A percentile compares a stretch with the other conserved stretches of the same genome.
Conservation (phyloP, 2,888 invertebrate species). For the Argyresthia goedartella region DNA sequence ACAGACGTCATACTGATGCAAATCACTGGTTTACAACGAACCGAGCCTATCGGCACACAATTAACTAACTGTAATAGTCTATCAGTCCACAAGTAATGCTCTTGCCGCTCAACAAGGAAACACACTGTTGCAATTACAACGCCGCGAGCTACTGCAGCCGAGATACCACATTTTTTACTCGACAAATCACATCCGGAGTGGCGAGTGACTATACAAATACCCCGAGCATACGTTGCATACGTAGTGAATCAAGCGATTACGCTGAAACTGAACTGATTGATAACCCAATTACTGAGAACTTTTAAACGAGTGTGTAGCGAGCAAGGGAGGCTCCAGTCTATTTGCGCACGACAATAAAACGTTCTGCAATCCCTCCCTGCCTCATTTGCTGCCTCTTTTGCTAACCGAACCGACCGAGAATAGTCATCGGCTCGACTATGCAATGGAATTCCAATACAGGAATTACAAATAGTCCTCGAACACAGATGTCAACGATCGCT, state of each 20-base stretch:
- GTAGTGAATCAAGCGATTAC: constrained; percentile 49
- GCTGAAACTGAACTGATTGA: not conserved
- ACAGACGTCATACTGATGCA: constrained; percentile 40
- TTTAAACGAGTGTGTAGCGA: not conserved
- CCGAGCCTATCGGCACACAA: constrained; percentile 12
- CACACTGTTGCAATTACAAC: constrained; percentile 53
- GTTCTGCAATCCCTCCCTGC: constrained; percentile 14
- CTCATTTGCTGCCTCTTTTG: constrained; percentile 18
- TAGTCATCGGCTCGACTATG: constrained; percentile 27
- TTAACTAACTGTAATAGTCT: not conserved
- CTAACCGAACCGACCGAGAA: constrained; percentile 21
- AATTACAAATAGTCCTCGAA: constrained; percentile 5
- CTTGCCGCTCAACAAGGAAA: constrained; percentile 46
- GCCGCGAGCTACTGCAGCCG: constrained; percentile 40
- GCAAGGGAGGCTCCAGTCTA: not conserved
- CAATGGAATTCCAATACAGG: constrained; percentile 19
- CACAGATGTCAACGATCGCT: constrained; percentile 2
- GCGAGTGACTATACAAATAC: constrained; percentile 34
- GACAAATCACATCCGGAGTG: constrained; percentile 68
- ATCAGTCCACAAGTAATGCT: constrained; percentile 3
- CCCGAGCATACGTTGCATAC: too few species aligned
- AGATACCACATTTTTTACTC: constrained; percentile 65
- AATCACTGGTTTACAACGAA: too few species aligned
- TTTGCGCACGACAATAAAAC: constrained; percentile 13
- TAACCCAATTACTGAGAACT: not conserved